These are phyloP conservation scores for Myocastor coypus DNA, from an alignment of 2,113 vertebrate species.

Conservation along the genomic window DNA sequence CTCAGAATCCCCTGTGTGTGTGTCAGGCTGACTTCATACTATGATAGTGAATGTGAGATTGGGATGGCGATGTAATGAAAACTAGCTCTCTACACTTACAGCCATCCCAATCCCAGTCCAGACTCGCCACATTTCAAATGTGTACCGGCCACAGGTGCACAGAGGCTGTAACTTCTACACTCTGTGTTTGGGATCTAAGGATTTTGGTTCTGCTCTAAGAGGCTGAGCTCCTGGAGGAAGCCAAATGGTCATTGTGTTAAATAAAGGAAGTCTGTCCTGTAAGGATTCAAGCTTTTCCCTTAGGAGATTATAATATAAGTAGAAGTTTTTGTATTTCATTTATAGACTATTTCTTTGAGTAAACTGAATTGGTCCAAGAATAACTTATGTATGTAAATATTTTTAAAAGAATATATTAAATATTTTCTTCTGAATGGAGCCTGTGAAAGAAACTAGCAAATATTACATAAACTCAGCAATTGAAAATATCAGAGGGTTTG, in stretches of 20 bases:
- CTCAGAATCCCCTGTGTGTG: no score
- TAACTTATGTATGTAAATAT: background rate
- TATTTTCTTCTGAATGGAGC: conserved; percentile 15
- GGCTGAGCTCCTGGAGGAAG: conserved; percentile 15
- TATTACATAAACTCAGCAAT: conserved; percentile 6
- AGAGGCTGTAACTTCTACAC: background rate
- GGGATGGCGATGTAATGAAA: conserved; percentile 29
- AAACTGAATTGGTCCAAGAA: background rate
- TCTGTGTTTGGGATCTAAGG: conserved; percentile 12
- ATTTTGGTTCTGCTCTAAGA: background rate
- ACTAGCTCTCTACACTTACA: background rate
- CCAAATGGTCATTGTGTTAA: conserved; percentile 35
- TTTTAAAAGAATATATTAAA: conserved; percentile 28
- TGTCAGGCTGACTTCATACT: background rate
- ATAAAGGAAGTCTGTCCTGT: conserved; percentile 46
- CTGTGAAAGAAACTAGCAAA: conserved; percentile 10
- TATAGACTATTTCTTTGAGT: conserved; percentile 14
- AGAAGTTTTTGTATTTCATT: conserved; percentile 13
- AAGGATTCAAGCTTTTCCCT: background rate
- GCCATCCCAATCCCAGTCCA: background rate
- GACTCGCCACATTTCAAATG: background rate
- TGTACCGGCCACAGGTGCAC: background rate
- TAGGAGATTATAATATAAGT: conserved; percentile 62
- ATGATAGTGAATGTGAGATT: background rate
- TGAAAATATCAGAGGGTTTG: conserved; percentile 46